Base-by-base conservation (phyloP, 2,888 invertebrate species). In the Heteromurus nitidus region DNA sequence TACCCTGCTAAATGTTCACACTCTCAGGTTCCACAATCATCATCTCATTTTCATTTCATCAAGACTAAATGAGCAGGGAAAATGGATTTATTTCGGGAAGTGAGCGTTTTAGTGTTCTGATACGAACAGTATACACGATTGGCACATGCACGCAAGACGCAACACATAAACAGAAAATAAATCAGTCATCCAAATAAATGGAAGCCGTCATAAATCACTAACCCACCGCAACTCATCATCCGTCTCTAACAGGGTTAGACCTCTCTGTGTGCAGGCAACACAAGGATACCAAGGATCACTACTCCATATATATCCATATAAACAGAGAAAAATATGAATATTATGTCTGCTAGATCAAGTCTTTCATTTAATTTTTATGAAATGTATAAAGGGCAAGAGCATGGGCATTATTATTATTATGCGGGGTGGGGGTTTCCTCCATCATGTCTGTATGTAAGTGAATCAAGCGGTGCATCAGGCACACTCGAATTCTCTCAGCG, bases 121-220 rank as follows among this genome's bases (percentile, higher is more conserved):
- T 47, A n/a, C n/a, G n/a, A n/a, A n/a, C n/a, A n/a, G 16, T 53
- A 22, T 53, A 53, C 20, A 18, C 53, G 53, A 53, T 22, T 3
- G 55, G 22, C 24, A n/a, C n/a, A 50, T 50, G 18, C 58, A 28
- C 2, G 28, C n/a, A 58, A 13, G 16, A 58, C n/a, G n/a, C 31
- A 62, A 13, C 18, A 67, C 18, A 30, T 22, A 30, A 70, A 42
- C 42, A 31, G 16, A 24, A 30, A 68, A 68, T 68, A 50, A 70
- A 69, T 69, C 69, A 69, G 50, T 69, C 69, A 31, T 69, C 69
- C 69, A 69, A 69, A 69, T 50, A 70, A 42, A 70, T 42, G 70
- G 31, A 70, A 58, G 58, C 58, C 31, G 70, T 58, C 70, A 70
- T 70, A 70, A 70, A 70, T 70, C 70, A 70, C 50, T 50, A 55